Evolutionary conservation across 37 sponge, comb jelly and placozoan species (phyloP), one percentile per base, ranked within the genome.

Genomic region (Geodia barretti): DNA sequence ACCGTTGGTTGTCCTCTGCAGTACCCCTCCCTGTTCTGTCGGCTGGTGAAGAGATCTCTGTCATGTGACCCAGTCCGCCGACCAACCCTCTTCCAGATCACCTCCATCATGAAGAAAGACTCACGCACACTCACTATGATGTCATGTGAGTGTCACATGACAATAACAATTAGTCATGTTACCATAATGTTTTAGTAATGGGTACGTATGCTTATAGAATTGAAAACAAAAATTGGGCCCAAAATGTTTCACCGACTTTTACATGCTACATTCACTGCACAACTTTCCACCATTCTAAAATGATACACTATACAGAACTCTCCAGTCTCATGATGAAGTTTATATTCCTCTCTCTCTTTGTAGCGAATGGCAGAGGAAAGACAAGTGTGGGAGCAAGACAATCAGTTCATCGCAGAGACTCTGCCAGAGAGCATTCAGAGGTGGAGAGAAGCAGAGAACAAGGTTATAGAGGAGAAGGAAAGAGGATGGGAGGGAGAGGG

Each of bases 1-100:
- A n/a, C n/a, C n/a, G n/a, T n/a, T n/a, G n/a, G n/a, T n/a, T n/a
- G n/a, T n/a, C n/a, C n/a, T n/a, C 29, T 39, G 1, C 68, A 80
- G 80, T 79, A 80, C 31, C 87, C 80, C 34, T 73, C 75, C 34
- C 41, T 86, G n/a, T 74, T 86, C 72, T 34, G 40, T 59, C 76
- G 76, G 62, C 64, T 85, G 42, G 85, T 85, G 36, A 85, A 77
- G 62, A 60, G 85, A 4, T 54, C 78, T 28, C 38, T 85, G 41
- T 70, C 78, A n/a, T 85, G 85, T 77, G 85, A 85, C 31, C 85
- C 85, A 59, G 35, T 77, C 29, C 85, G 85, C 1, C 70, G 85
- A 3, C 85, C 78, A 19, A 77, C 77, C 30, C 62, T 85, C 34
- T 60, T 41, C 25, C 85, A 85, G 63, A 85, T 85, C 42, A 58